phyloP scores from a whole-genome alignment of 2,888 invertebrate species.

The Plebejus argus region DNA sequence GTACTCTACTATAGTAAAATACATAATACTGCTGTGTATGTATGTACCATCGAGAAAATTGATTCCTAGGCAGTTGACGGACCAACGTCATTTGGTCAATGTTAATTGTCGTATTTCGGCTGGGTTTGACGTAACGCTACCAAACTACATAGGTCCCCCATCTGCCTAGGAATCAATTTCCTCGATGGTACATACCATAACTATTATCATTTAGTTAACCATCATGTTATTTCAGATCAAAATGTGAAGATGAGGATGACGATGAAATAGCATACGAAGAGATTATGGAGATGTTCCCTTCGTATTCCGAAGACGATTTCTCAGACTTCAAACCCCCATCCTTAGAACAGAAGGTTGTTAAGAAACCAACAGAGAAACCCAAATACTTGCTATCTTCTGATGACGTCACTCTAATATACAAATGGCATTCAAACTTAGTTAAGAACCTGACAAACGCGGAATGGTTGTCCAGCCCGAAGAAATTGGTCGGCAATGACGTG shows the following conservation, averaged over 20 bases:
- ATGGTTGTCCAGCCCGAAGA: constrained; percentile 79
- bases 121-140: too few relatives aligned
- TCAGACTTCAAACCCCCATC: constrained; percentile 81
- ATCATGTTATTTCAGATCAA: constrained; percentile 80
- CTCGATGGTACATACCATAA: too few relatives aligned
- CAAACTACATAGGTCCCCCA: too few relatives aligned
- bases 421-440: constrained; percentile 82
- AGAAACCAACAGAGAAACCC: constrained; percentile 51
- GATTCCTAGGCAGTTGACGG: too few relatives aligned
- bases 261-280: constrained; percentile 84
- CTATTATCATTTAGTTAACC: too few relatives aligned
- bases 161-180: too few relatives aligned
- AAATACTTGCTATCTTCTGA: constrained; percentile 69
- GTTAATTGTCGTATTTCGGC: too few relatives aligned
- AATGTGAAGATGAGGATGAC: constrained; percentile 85
- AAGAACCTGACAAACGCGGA: constrained; percentile 79
- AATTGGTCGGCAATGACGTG: constrained; percentile 65
- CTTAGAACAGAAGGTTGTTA: constrained; percentile 73
- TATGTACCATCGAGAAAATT: too few relatives aligned
- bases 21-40: too few relatives aligned
- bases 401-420: constrained; percentile 81
- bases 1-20: too few relatives aligned
- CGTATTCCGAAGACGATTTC: constrained; percentile 85
- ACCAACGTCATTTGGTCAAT: too few relatives aligned
- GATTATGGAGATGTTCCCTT: constrained; percentile 86